Evolutionary conservation across 2,113 vertebrate genomes (phyloP).

Genomic region (Alethe castanea): DNA sequence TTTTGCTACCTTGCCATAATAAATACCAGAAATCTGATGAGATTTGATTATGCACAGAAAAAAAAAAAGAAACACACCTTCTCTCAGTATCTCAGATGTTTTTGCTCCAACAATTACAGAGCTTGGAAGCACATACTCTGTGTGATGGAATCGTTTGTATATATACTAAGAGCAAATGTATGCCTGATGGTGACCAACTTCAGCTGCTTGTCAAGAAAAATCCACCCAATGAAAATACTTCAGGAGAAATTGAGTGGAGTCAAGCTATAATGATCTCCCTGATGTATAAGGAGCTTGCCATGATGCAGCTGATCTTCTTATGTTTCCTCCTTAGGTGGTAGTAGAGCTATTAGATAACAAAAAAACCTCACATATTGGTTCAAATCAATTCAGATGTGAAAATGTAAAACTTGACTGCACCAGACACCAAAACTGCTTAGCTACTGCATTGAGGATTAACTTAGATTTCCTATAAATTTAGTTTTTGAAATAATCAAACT

Average conservation of each 20-base stretch:
- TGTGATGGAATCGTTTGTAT: background rate
- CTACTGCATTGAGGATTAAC: background rate
- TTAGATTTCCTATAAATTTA: background rate
- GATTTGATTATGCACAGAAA: background rate
- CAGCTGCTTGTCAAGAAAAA: background rate
- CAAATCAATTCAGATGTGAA: background rate
- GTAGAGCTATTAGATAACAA: background rate
- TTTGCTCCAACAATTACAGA: background rate
- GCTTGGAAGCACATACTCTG: background rate
- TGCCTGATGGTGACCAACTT: background rate
- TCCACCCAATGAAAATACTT: background rate
- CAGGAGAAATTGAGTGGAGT: background rate
- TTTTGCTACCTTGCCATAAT: background rate
- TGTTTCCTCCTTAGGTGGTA: background rate
- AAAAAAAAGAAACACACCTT: background rate
- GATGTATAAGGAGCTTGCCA: background rate
- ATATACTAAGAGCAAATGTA: background rate
- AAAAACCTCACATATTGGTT: fast-evolving
- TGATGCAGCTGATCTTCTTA: background rate
- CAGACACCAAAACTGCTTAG: background rate
- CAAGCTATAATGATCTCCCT: background rate
- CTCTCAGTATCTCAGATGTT: background rate
- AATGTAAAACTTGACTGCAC: background rate
- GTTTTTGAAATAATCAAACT: background rate
- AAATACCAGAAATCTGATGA: background rate